Conservation (phyloP, 1,140 invertebrate genomes). For the Temnothorax longispinosus region DNA sequence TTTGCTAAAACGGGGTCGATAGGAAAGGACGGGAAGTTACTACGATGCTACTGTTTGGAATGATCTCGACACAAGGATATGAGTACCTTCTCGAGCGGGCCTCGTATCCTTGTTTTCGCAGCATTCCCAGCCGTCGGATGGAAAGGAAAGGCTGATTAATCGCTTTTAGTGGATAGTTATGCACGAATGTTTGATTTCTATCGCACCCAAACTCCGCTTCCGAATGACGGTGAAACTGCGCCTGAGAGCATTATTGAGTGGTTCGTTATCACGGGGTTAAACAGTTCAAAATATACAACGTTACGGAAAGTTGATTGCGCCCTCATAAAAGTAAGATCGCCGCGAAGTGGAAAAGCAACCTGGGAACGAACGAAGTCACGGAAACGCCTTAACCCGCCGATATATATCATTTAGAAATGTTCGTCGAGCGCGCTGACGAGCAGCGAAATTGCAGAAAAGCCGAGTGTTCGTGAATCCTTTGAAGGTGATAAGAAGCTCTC, state of each 20-base stretch:
- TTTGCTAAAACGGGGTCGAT: conserved; percentile 70
- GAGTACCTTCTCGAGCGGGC: conserved; percentile 65
- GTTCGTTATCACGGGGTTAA: conserved; percentile 43
- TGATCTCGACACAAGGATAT: conserved; percentile 74
- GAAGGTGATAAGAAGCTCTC: conserved; percentile 66
- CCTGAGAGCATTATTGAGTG: conserved; percentile 16
- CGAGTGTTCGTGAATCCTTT: conserved; percentile 69
- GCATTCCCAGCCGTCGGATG: conserved; percentile 62
- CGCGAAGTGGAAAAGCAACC: not conserved
- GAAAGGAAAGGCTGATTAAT: conserved; percentile 68
- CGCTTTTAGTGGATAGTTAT: conserved; percentile 58
- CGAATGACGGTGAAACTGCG: not conserved
- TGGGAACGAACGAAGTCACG: not conserved
- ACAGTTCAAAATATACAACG: conserved; percentile 21
- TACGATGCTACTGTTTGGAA: conserved; percentile 73
- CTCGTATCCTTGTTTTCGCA: conserved; percentile 73
- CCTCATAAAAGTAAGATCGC: conserved; percentile 17
- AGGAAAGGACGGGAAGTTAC: conserved; percentile 65
- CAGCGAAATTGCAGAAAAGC: conserved; percentile 65
- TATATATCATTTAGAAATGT: conserved; percentile 46
- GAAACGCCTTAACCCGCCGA: not conserved
- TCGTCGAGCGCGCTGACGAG: conserved; percentile 20
- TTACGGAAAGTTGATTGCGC: conserved; percentile 24
- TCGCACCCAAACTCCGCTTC: not conserved
- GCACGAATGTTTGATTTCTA: conserved; percentile 36